These are phyloP conservation scores for Drosophila parthenogenetica DNA, from an alignment of 2,888 invertebrate genomes.

Conservation along the genomic window DNA sequence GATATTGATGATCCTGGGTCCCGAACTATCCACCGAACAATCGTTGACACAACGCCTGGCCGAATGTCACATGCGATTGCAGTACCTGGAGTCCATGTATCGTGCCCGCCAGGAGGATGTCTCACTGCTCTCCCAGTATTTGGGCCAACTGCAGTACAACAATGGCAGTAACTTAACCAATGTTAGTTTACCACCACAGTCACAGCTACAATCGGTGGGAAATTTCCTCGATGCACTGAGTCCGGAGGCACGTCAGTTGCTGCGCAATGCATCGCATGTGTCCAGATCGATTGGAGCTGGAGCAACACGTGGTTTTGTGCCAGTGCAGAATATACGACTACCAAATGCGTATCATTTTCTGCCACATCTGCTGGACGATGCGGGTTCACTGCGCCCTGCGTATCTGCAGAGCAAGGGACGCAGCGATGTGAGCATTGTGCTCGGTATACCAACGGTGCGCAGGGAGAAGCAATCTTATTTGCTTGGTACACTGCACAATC, in stretches of 20 bases:
- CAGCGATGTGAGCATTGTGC: constrained; percentile 91
- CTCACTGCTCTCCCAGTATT: constrained; percentile 88
- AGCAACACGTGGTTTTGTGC: constrained; percentile 82
- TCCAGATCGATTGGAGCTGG: constrained; percentile 17
- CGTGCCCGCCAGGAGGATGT: constrained; percentile 91
- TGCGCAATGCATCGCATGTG: constrained; percentile 85
- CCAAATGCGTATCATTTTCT: constrained; percentile 94
- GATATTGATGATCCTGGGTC: constrained; percentile 82
- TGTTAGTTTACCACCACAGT: constrained; percentile 50
- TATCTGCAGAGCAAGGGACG: constrained; percentile 91
- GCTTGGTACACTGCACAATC: constrained; percentile 92
- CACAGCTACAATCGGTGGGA: constrained; percentile 31
- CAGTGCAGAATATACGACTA: constrained; percentile 87
- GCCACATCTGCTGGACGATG: constrained; percentile 93
- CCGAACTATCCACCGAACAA: constrained; percentile 89
- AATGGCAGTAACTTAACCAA: constrained; percentile 62
- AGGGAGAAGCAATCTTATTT: constrained; percentile 95
- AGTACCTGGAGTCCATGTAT: constrained; percentile 92
- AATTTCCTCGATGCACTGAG: constrained; percentile 84
- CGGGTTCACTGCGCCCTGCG: constrained; percentile 91
- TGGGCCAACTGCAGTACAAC: constrained; percentile 85
- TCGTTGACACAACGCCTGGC: constrained; percentile 89
- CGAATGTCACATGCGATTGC: constrained; percentile 91
- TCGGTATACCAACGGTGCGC: constrained; percentile 95
- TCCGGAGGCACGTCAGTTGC: constrained; percentile 85